These are phyloP conservation scores for Platynereis dumerilii DNA, from an alignment of 2,888 invertebrate genomes.

Conservation along the genomic window DNA sequence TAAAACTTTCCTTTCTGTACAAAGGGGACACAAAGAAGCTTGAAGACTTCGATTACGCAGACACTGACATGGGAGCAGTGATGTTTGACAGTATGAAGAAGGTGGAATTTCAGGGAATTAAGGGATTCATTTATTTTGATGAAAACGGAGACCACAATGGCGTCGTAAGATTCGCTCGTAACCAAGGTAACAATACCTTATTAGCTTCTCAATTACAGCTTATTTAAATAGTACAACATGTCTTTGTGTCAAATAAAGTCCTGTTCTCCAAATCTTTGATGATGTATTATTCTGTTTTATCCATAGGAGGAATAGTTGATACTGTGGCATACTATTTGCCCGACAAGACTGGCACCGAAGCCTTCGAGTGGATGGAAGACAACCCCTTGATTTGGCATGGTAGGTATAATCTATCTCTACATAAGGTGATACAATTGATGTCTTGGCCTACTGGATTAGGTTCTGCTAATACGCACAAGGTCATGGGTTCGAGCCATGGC, in stretches of 20 bases:
- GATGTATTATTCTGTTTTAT: too few species aligned
- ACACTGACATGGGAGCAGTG: constrained; percentile 6
- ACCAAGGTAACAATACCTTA: constrained; percentile 4
- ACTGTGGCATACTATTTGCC: not conserved
- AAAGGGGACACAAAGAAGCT: constrained; percentile 8
- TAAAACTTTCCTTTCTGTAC: too few species aligned
- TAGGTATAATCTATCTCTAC: not conserved
- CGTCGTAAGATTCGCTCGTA: constrained; percentile 6
- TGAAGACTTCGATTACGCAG: constrained; percentile 14
- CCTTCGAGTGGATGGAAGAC: constrained; percentile 4
- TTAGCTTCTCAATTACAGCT: too few species aligned
- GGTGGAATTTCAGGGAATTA: constrained; percentile 12
- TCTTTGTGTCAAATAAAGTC: too few species aligned
- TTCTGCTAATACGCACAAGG: too few species aligned
- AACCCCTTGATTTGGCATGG: constrained; percentile 15
- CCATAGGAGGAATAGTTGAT: not conserved
- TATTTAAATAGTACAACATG: too few species aligned
- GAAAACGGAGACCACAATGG: constrained; percentile 17
- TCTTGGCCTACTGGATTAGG: too few species aligned
- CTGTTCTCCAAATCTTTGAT: too few species aligned
- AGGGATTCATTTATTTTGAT: constrained; percentile 13
- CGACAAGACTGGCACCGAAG: not conserved
- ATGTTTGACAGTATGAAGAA: constrained; percentile 18
- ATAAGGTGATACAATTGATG: not conserved
- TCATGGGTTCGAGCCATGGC: too few species aligned